A percentile compares a stretch with the other conserved stretches of the same genome.
Evolutionary conservation across 2,888 invertebrate genomes (phyloP).

Genomic region (Brenthis hecate): DNA sequence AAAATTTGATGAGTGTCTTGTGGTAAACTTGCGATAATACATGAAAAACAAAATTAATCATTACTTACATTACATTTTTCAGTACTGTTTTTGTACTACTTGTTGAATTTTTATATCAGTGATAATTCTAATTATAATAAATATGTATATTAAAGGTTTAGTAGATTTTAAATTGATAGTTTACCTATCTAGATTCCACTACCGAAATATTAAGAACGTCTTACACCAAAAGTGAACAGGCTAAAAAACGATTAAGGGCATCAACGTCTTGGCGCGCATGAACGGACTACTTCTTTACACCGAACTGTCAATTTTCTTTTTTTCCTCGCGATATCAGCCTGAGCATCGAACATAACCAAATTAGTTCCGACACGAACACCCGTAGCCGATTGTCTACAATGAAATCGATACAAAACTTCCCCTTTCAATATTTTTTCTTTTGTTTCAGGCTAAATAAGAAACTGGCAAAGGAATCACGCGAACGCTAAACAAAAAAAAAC

Average conservation of each 20-base stretch:
- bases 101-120: too few relatives aligned
- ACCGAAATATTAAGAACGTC: slow-evolving; percentile 9
- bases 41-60: background rate
- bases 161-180: background rate
- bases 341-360: slow-evolving; percentile 73
- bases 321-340: slow-evolving; percentile 63
- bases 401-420: slow-evolving; percentile 72
- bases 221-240: slow-evolving; percentile 33
- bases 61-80: background rate
- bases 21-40: background rate
- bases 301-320: slow-evolving; percentile 70
- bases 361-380: slow-evolving; percentile 80
- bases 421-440: slow-evolving; percentile 26
- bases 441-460: slow-evolving; percentile 71
- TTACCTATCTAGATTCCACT: background rate
- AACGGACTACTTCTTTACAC: slow-evolving; percentile 48
- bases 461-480: slow-evolving; percentile 42
- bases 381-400: slow-evolving; percentile 75
- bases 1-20: slow-evolving; percentile 30
- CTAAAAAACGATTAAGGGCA: slow-evolving; percentile 49
- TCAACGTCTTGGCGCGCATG: slow-evolving; percentile 42
- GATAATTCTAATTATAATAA: background rate
- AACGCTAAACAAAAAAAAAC: slow-evolving; percentile 44
- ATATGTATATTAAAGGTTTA: background rate
- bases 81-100: too few relatives aligned